Conservation (phyloP, 2,888 invertebrate species). For the Teinopalpus imperialis region DNA sequence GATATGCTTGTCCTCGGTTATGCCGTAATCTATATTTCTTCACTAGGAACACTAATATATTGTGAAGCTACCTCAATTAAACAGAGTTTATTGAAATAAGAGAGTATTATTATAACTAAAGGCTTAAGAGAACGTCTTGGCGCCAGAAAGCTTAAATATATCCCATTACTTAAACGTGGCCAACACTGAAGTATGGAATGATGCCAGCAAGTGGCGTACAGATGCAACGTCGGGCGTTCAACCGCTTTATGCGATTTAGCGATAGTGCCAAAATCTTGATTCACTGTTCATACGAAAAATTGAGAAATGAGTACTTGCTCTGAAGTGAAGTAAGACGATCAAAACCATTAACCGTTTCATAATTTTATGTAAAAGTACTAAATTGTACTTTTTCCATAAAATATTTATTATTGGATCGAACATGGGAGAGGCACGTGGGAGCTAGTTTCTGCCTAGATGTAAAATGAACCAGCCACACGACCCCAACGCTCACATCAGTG, state of each 20-base stretch:
- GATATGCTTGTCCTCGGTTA: too few relatives aligned
- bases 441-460: too few relatives aligned
- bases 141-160: slow-evolving; percentile 20
- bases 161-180: slow-evolving; percentile 25
- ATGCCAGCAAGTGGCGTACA: slow-evolving; percentile 21
- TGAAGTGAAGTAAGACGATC: neutral
- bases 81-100: slow-evolving; percentile 8
- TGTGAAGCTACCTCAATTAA: too few relatives aligned
- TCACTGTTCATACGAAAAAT: slow-evolving; percentile 9
- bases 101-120: neutral
- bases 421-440: too few relatives aligned
- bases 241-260: slow-evolving; percentile 24
- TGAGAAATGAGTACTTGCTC: slow-evolving; percentile 1
- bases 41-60: too few relatives aligned
- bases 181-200: slow-evolving; percentile 24
- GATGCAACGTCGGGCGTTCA: slow-evolving; percentile 24
- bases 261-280: slow-evolving; percentile 24
- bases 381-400: too few relatives aligned
- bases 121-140: slow-evolving; percentile 10
- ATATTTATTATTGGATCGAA: too few relatives aligned
- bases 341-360: too few relatives aligned
- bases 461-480: too few relatives aligned
- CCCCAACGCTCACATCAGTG: too few relatives aligned
- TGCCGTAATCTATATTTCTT: too few relatives aligned
- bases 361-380: too few relatives aligned